Conservation (phyloP, 2,888 invertebrate species). For the Leptogaster cylindrica region DNA sequence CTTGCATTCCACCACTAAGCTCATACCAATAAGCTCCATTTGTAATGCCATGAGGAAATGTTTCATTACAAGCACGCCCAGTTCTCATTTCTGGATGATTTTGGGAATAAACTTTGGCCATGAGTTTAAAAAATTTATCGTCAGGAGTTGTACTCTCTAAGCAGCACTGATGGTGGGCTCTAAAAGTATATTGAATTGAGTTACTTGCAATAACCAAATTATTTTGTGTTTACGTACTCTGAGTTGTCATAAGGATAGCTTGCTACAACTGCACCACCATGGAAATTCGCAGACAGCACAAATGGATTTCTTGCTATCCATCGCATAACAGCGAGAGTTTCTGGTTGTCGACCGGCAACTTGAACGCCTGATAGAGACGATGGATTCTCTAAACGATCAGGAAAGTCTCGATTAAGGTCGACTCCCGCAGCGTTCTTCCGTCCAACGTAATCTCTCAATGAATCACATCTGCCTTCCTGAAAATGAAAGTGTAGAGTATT, state of each 20-base stretch:
- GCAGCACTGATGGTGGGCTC: conserved; percentile 69
- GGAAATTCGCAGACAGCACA: conserved; percentile 91
- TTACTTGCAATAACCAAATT: not conserved
- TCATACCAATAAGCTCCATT: conserved; percentile 95
- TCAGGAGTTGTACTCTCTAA: conserved; percentile 82
- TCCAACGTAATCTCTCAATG: conserved; percentile 71
- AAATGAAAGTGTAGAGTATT: no score
- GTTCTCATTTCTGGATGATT: conserved; percentile 76
- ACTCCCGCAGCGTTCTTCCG: conserved; percentile 80
- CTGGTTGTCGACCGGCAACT: conserved; percentile 72
- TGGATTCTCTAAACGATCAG: conserved; percentile 78
- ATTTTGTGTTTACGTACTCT: conserved; percentile 63
- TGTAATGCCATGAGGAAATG: conserved; percentile 80
- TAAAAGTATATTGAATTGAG: conserved; percentile 42
- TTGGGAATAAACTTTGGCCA: conserved; percentile 79
- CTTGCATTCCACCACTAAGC: conserved; percentile 94
- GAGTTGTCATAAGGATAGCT: conserved; percentile 96
- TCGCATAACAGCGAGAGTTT: conserved; percentile 85
- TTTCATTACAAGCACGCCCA: conserved; percentile 77
- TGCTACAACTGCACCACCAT: conserved; percentile 91
- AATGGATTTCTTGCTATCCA: conserved; percentile 90
- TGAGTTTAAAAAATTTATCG: conserved; percentile 76
- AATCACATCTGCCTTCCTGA: conserved; percentile 81
- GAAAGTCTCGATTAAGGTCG: conserved; percentile 92
- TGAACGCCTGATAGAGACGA: conserved; percentile 55